These are phyloP conservation scores for Epinotia demarniana DNA, from an alignment of 2,888 invertebrate genomes.

Conservation along the genomic window DNA sequence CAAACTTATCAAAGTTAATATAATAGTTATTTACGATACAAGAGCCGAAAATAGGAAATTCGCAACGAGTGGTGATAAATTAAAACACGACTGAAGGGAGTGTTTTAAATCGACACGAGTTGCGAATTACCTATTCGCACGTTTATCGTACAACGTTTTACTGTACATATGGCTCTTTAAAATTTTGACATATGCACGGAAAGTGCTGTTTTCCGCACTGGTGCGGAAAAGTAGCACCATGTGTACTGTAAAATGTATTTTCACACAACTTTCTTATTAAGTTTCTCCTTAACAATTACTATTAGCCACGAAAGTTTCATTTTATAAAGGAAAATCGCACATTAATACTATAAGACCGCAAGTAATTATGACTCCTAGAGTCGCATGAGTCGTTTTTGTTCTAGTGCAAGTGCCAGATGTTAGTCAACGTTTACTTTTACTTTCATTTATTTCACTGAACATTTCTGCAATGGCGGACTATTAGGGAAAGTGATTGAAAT, in stretches of 20 bases:
- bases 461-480: conserved; percentile 40
- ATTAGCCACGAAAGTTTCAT: not conserved
- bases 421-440: not conserved
- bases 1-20: not conserved
- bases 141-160: too few species aligned
- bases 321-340: not conserved
- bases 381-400: not conserved
- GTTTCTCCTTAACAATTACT: not conserved
- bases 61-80: too few species aligned
- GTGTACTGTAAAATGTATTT: too few species aligned
- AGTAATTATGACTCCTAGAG: not conserved
- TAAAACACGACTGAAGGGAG: too few species aligned
- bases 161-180: too few species aligned
- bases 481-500: conserved; percentile 50
- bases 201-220: too few species aligned
- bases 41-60: too few species aligned
- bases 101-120: too few species aligned
- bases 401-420: not conserved
- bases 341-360: not conserved
- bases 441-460: conserved; percentile 9
- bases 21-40: too few species aligned
- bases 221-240: too few species aligned
- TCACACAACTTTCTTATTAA: not conserved
- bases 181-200: too few species aligned
- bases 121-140: too few species aligned